Percentiles rank a stretch among this genome's conserved stretches.
Evolutionary conservation across 2,797 vertebrate species (phyloP).

Genomic region (Molothrus aeneus): DNA sequence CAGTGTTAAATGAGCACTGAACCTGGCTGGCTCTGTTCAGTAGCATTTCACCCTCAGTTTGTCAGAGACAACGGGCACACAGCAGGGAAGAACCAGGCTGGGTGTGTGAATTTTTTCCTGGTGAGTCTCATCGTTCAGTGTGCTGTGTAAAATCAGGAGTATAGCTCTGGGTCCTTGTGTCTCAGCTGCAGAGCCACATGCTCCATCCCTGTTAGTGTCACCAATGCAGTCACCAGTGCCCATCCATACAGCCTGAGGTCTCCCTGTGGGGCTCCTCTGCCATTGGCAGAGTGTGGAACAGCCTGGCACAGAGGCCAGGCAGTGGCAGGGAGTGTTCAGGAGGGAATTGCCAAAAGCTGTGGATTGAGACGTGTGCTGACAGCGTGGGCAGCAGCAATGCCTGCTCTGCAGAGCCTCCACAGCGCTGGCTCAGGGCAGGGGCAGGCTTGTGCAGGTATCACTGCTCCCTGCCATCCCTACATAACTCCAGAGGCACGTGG

Average conservation of each 20-base stretch:
- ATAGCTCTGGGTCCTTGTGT: not conserved
- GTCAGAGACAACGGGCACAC: not conserved
- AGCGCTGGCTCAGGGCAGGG: not conserved
- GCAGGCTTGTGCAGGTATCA: constrained; percentile 19
- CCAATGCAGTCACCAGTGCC: accelerated
- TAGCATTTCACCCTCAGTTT: not conserved
- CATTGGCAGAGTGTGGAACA: not conserved
- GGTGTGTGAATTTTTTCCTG: not conserved
- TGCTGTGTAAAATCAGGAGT: not conserved
- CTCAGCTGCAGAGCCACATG: not conserved
- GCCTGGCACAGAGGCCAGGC: not conserved
- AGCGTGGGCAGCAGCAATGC: not conserved
- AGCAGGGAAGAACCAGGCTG: not conserved
- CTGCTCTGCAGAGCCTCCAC: not conserved
- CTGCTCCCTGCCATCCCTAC: not conserved
- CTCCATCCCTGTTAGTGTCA: not conserved
- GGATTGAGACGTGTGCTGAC: constrained; percentile 33
- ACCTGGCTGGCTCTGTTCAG: not conserved
- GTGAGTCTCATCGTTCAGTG: not conserved
- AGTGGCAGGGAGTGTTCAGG: not conserved
- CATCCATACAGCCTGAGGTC: accelerated
- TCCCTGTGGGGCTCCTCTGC: not conserved
- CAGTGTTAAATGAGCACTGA: not conserved
- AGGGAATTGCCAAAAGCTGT: constrained; percentile 6
- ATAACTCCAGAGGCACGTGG: not conserved